phyloP scores from a whole-genome alignment of 2,113 vertebrate genomes.

The Neomonachus schauinslandi region DNA sequence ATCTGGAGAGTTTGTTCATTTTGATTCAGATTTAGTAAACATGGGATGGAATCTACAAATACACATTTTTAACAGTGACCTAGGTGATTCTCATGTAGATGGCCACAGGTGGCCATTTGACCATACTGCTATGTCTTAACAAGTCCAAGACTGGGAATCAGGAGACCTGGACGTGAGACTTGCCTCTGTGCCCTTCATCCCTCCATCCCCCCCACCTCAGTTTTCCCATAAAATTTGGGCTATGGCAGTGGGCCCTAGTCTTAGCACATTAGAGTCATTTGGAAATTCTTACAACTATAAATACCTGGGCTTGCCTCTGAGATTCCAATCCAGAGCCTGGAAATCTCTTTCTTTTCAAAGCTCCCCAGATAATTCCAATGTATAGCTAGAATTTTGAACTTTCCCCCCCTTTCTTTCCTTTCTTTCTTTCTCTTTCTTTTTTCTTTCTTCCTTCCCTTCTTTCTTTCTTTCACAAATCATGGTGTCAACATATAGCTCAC shows the following conservation, averaged over 20 bases:
- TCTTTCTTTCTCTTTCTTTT: background rate
- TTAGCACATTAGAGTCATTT: background rate
- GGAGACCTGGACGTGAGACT: background rate
- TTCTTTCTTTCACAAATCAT: background rate
- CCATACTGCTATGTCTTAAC: background rate
- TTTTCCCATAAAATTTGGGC: background rate
- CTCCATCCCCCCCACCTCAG: background rate
- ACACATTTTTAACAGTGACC: background rate
- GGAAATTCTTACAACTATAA: background rate
- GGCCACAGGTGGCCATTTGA: background rate
- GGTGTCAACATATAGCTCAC: background rate
- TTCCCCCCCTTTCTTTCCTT: background rate
- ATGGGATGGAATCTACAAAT: background rate
- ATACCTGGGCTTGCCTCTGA: fast-evolving
- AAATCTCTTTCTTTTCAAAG: background rate
- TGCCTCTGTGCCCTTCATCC: background rate
- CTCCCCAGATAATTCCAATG: background rate
- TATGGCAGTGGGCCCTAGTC: background rate
- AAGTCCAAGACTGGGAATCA: background rate
- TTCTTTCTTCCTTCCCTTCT: background rate
- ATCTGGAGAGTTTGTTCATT: background rate
- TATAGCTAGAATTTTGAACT: background rate
- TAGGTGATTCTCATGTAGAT: background rate
- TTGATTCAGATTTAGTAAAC: background rate
- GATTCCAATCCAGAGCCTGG: background rate